phyloP scores from a whole-genome alignment of 2,888 invertebrate species.

The Eulithis prunata region DNA sequence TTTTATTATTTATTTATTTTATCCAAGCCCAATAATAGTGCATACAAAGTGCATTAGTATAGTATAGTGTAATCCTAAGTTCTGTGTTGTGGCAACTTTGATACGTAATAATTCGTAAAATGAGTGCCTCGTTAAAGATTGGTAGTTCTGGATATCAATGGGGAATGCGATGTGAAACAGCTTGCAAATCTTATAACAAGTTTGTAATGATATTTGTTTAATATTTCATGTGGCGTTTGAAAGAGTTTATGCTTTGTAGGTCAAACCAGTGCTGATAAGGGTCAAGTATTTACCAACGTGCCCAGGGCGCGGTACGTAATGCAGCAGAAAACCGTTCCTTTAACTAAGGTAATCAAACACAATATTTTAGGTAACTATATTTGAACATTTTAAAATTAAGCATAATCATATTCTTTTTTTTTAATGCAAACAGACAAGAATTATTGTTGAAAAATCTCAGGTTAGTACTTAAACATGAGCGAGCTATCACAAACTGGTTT shows the following conservation, averaged over 20 bases:
- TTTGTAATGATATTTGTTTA: no score
- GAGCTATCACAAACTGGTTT: not conserved
- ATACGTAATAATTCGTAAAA: no score
- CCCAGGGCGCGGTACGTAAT: constrained; percentile 60
- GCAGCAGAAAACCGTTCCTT: constrained; percentile 71
- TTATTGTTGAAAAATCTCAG: constrained; percentile 2
- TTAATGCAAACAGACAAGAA: constrained; percentile 43
- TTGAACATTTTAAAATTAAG: not conserved
- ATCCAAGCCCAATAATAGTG: no score
- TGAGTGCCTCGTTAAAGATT: no score
- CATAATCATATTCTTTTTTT: not conserved
- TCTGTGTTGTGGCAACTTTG: no score
- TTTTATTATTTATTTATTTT: no score
- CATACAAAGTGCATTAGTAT: no score
- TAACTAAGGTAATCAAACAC: constrained; percentile 49
- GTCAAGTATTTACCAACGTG: constrained; percentile 57
- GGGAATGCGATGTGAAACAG: no score
- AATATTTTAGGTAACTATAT: not conserved
- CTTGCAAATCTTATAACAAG: no score
- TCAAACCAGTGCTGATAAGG: constrained; percentile 46
- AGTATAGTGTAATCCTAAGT: no score
- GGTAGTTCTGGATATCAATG: no score
- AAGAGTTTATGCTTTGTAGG: constrained; percentile 40
- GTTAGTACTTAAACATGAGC: not conserved
- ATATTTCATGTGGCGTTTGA: not conserved